Percentiles rank a stretch among this genome's conserved stretches.
phyloP scores from a whole-genome alignment of 1,140 invertebrate genomes.

The Chymomyza costata region DNA sequence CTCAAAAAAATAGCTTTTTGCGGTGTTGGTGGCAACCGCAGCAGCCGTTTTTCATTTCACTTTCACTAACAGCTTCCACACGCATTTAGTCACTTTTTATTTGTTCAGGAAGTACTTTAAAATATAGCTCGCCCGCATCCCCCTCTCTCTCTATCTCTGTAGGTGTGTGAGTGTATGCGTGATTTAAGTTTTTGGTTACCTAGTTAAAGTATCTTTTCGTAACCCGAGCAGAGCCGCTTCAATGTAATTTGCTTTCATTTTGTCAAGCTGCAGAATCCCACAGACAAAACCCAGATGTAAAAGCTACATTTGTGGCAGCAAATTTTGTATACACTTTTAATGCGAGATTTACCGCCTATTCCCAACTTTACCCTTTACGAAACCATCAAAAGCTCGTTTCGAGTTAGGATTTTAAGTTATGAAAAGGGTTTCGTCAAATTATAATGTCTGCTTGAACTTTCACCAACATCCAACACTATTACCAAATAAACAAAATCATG shows the following conservation, averaged over 20 bases:
- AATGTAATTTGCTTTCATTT: constrained; percentile 12
- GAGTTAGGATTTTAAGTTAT: too few relatives aligned
- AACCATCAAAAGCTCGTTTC: too few relatives aligned
- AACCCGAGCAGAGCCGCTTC: neutral
- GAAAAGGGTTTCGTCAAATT: too few relatives aligned
- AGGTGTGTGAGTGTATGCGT: too few relatives aligned
- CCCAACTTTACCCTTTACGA: too few relatives aligned
- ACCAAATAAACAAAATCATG: too few relatives aligned
- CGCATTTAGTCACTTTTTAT: constrained; percentile 54
- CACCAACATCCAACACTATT: too few relatives aligned
- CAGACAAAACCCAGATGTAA: too few relatives aligned
- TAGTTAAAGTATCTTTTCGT: constrained; percentile 7
- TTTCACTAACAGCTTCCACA: constrained; percentile 42
- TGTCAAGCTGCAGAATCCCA: constrained; percentile 22
- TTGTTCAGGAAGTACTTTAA: constrained; percentile 51
- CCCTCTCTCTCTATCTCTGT: too few relatives aligned
- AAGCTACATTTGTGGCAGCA: neutral
- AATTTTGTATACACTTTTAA: too few relatives aligned
- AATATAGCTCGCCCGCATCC: neutral
- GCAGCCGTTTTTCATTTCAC: constrained; percentile 38
- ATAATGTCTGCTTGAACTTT: too few relatives aligned
- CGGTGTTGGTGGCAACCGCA: constrained; percentile 11
- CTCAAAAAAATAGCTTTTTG: constrained; percentile 30
- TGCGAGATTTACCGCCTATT: too few relatives aligned
- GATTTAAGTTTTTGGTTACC: constrained; percentile 1